Base-by-base conservation (phyloP, 2,113 vertebrate genomes). In the Forbesichthys agassizii region DNA sequence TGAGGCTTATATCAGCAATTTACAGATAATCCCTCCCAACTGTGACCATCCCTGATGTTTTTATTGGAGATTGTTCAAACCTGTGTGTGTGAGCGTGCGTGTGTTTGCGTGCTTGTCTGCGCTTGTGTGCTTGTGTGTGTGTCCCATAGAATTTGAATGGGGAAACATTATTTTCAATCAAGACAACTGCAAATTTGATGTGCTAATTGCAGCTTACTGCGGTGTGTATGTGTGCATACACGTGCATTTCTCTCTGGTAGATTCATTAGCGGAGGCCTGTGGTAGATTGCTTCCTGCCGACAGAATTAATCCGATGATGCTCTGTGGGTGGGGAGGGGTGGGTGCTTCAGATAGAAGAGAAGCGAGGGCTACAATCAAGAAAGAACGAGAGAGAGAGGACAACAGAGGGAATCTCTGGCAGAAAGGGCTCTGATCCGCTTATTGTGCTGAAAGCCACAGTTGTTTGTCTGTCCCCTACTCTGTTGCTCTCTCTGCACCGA, bases 261-360 rank as follows among this genome's bases (percentile, higher is more conserved):
- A 68, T 71, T 81, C 75, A 66, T 78, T 79, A 78, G 13, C 62
- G 2, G 60, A 69, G 49, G 56, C 14, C 75, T 59, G 71, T 55
- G 55, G 69, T 79, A 63, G 58, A 78, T 82, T 82, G 55, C 68
- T 62, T 71, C 66, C 52, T 80, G 73, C 68, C 75, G 75, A 62
- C 27, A 53, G 64, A 79, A 74, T 74, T 52, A 85, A 74, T 68
- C 69, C 62, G 33, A 20, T 47, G 66, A 65, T 66, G 75, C 58
- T 58, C 71, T 64, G 64, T 48, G 60, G 61, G 53, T 57, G n/a
- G 49, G n/a, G n/a, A n/a, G n/a, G 11, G 4, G 12, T 20, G 59
- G 36, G 62, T 48, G 20, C n/a, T 61, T 52, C 47, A 42, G 33
- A 36, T 11, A 16, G 47, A 14, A 47, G 48, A 52, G 58, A 56